Conservation (phyloP, 64 coral and sea anemone species). For the Astreopora myriophthalma region DNA sequence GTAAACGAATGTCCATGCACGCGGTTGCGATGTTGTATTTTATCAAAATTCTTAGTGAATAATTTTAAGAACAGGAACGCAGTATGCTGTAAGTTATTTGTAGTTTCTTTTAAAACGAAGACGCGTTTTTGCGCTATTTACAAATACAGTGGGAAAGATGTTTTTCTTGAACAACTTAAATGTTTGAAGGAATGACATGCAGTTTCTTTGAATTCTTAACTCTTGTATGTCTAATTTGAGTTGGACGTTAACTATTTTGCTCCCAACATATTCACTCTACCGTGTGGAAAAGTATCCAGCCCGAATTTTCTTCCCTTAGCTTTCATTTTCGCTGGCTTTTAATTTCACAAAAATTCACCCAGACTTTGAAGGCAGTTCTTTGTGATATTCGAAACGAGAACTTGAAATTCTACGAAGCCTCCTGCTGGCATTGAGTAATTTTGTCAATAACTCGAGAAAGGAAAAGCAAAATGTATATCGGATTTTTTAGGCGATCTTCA, state of each 20-base stretch:
- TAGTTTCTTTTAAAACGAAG: conserved; percentile 2
- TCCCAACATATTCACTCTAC: too few relatives aligned
- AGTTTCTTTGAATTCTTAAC: neutral
- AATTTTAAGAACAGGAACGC: conserved; percentile 26
- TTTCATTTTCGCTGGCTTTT: neutral
- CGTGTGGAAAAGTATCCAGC: too few relatives aligned
- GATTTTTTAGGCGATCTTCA: too few relatives aligned
- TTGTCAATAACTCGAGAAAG: too few relatives aligned
- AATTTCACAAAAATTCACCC: too few relatives aligned
- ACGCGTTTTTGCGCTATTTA: neutral
- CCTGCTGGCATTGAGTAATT: too few relatives aligned
- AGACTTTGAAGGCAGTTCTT: too few relatives aligned
- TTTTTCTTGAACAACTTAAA: neutral
- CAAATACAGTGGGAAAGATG: neutral
- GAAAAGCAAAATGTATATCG: too few relatives aligned
- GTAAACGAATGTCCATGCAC: conserved; percentile 14
- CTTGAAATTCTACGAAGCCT: too few relatives aligned
- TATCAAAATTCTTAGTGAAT: conserved; percentile 31
- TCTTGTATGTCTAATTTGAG: neutral
- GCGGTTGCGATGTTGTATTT: conserved; percentile 37
- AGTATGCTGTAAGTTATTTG: conserved; percentile 26
- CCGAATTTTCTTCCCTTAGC: neutral
- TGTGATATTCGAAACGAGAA: too few relatives aligned
- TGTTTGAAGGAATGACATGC: neutral
- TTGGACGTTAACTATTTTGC: neutral